phyloP scores from a whole-genome alignment of 2,888 invertebrate species.

The Rambutsinella grinnellia region DNA sequence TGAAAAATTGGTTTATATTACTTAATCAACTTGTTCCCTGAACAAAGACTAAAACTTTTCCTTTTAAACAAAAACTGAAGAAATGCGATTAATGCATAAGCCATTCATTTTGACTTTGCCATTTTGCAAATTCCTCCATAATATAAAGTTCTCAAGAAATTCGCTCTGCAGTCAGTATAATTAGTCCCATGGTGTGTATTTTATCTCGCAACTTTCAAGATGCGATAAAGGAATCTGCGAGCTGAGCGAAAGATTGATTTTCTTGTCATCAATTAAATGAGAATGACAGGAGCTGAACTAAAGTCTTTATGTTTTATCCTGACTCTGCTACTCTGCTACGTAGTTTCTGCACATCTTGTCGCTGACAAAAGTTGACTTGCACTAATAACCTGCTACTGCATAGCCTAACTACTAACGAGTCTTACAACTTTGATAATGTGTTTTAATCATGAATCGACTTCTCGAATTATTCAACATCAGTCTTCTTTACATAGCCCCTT shows the following conservation, averaged over 20 bases:
- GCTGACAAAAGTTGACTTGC: too few relatives aligned
- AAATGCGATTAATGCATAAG: too few relatives aligned
- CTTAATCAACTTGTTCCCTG: too few relatives aligned
- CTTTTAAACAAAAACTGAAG: too few relatives aligned
- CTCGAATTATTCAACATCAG: too few relatives aligned
- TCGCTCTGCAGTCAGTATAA: background rate
- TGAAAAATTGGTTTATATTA: too few relatives aligned
- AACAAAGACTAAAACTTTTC: too few relatives aligned
- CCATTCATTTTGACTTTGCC: background rate
- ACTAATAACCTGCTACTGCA: background rate
- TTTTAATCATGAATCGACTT: too few relatives aligned
- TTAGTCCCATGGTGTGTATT: too few relatives aligned
- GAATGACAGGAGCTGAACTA: constrained; percentile 8
- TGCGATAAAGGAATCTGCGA: background rate
- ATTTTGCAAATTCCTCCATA: background rate
- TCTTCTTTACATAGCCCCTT: too few relatives aligned
- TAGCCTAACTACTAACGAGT: background rate
- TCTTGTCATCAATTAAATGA: constrained; percentile 31
- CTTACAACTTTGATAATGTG: background rate
- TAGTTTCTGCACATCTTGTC: background rate
- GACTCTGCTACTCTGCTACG: background rate
- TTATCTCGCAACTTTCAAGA: background rate
- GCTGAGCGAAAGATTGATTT: constrained; percentile 16
- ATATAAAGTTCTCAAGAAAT: background rate
- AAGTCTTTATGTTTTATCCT: background rate